Conservation (phyloP, 2,888 invertebrate genomes). For the Scrobipalpa atriplicella region DNA sequence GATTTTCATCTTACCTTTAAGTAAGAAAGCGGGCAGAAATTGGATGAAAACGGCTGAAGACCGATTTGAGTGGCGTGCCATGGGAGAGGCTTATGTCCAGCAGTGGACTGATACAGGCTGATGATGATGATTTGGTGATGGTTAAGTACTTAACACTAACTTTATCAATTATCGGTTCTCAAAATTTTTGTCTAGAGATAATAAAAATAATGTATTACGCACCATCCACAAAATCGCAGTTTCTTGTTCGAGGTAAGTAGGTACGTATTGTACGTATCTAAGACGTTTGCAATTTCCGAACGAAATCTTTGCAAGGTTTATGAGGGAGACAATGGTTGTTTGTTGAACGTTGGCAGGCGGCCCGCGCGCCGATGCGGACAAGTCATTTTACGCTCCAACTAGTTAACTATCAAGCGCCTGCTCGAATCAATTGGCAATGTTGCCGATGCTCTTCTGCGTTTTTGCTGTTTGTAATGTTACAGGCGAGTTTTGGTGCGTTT, state of each 20-base stretch:
- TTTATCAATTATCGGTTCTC: no score
- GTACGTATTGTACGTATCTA: constrained; percentile 43
- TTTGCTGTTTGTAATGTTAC: constrained; percentile 15
- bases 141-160: no score
- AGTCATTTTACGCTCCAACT: constrained; percentile 76
- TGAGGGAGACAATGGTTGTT: constrained; percentile 71
- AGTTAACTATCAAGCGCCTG: constrained; percentile 60
- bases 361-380: constrained; percentile 71
- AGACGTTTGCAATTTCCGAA: constrained; percentile 75
- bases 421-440: constrained; percentile 56
- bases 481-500: background rate
- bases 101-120: no score
- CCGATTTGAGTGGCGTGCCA: no score
- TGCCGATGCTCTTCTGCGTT: constrained; percentile 17
- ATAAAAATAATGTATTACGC: background rate
- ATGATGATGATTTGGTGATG: no score
- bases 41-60: no score
- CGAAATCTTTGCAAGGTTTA: constrained; percentile 71
- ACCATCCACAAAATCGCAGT: background rate
- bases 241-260: no score
- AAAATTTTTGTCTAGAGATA: no score
- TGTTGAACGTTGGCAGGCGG: constrained; percentile 64
- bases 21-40: no score
- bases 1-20: no score
- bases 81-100: no score